Evolutionary conservation across 2,797 vertebrate genomes (phyloP).

Genomic region (Clamator glandarius): DNA sequence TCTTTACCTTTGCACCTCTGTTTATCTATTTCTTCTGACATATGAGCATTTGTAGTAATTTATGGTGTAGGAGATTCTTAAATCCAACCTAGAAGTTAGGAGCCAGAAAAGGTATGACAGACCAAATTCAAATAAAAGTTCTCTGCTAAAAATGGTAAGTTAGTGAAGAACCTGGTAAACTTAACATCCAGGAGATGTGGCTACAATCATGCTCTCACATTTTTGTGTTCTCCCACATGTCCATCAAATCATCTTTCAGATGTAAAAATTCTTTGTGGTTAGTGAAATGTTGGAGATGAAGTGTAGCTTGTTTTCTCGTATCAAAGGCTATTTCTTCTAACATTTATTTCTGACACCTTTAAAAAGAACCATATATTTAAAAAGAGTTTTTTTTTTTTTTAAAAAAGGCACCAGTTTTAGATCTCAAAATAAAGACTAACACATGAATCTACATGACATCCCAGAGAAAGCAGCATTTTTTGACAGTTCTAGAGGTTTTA

Average conservation of each 20-base stretch:
- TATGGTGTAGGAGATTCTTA: neutral
- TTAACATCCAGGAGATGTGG: neutral
- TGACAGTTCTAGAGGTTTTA: neutral
- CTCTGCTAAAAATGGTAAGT: neutral
- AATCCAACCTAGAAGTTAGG: neutral
- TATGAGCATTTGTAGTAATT: neutral
- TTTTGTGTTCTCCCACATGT: neutral
- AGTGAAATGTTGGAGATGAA: neutral
- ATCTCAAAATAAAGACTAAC: neutral
- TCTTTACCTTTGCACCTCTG: neutral
- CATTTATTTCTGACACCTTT: neutral
- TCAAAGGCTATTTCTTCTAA: neutral
- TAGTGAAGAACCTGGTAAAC: neutral
- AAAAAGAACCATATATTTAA: neutral
- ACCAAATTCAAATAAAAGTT: neutral
- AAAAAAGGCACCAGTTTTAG: neutral
- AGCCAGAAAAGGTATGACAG: neutral
- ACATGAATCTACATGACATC: neutral
- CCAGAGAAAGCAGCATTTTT: neutral
- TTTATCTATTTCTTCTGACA: neutral
- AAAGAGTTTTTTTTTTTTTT: neutral
- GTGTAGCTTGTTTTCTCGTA: neutral
- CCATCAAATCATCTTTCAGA: neutral
- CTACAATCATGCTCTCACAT: neutral
- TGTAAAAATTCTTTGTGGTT: neutral